These are phyloP conservation scores for Lepeophtheirus salmonis DNA, from an alignment of 1,140 invertebrate genomes.

Conservation along the genomic window DNA sequence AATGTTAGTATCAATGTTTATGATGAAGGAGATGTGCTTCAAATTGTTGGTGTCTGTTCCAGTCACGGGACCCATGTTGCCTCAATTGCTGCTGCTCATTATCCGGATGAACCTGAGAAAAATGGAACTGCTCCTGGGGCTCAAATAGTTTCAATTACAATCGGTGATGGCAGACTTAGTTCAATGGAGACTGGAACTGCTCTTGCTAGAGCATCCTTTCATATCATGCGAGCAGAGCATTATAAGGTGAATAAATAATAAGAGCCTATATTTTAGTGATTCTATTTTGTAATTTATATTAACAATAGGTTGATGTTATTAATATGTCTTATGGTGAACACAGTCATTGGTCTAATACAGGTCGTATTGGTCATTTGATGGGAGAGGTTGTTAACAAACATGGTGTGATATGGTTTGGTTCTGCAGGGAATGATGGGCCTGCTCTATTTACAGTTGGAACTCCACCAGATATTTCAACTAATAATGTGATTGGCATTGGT, in stretches of 20 bases:
- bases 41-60: slow-evolving; percentile 79
- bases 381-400: slow-evolving; percentile 78
- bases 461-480: slow-evolving; percentile 65
- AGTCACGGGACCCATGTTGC: slow-evolving; percentile 93
- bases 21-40: slow-evolving; percentile 73
- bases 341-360: slow-evolving; percentile 67
- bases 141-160: slow-evolving; percentile 77
- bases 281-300: too few relatives aligned
- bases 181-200: slow-evolving; percentile 94
- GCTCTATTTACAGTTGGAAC: slow-evolving; percentile 77
- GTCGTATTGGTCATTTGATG: slow-evolving; percentile 63
- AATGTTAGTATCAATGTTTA: slow-evolving; percentile 84
- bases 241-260: too few relatives aligned
- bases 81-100: slow-evolving; percentile 77
- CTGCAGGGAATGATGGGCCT: slow-evolving; percentile 85
- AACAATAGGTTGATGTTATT: slow-evolving; percentile 54
- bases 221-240: slow-evolving; percentile 48
- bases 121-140: slow-evolving; percentile 93
- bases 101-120: slow-evolving; percentile 65
- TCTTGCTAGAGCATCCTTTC: slow-evolving; percentile 69
- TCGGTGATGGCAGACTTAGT: slow-evolving; percentile 66
- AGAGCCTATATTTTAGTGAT: too few relatives aligned
- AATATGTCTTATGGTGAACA: slow-evolving; percentile 98
- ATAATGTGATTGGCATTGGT: slow-evolving; percentile 69
- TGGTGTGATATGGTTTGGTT: slow-evolving; percentile 72